A percentile compares a stretch with the other conserved stretches of the same genome.
Evolutionary conservation across 2,888 invertebrate species (phyloP).

Genomic region (Caenorhabditis sulstoni): DNA sequence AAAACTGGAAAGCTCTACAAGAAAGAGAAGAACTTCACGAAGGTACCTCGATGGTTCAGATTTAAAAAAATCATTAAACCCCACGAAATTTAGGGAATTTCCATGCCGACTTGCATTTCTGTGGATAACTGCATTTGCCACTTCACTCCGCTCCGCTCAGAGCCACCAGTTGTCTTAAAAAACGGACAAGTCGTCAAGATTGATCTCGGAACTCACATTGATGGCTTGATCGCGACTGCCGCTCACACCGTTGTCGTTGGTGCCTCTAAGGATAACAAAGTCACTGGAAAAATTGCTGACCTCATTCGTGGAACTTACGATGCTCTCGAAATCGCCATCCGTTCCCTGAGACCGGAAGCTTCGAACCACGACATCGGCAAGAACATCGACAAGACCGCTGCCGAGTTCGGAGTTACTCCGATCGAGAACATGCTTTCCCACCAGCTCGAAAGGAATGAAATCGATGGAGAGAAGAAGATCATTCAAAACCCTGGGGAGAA

Average conservation of each 20-base stretch:
- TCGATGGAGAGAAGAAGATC: slow-evolving; percentile 96
- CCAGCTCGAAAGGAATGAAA: slow-evolving; percentile 86
- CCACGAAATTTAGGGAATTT: slow-evolving; percentile 84
- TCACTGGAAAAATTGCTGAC: slow-evolving; percentile 93
- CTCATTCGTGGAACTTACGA: slow-evolving; percentile 94
- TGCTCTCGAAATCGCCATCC: slow-evolving; percentile 94
- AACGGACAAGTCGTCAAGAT: slow-evolving; percentile 93
- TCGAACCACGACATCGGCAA: slow-evolving; percentile 78
- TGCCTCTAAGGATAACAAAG: slow-evolving; percentile 84
- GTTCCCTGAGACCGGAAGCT: slow-evolving; percentile 90
- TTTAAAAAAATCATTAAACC: not conserved
- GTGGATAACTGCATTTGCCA: slow-evolving; percentile 99
- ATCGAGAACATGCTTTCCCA: slow-evolving; percentile 90
- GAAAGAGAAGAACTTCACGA: slow-evolving; percentile 97
- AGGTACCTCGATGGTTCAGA: slow-evolving; percentile 82
- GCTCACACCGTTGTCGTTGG: slow-evolving; percentile 96
- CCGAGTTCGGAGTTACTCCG: slow-evolving; percentile 95
- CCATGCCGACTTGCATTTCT: slow-evolving; percentile 98
- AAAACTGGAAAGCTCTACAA: slow-evolving; percentile 97
- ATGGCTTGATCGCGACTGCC: slow-evolving; percentile 98
- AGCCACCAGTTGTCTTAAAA: slow-evolving; percentile 83
- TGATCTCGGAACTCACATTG: slow-evolving; percentile 97
- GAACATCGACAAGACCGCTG: slow-evolving; percentile 83
- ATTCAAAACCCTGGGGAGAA: slow-evolving; percentile 96
- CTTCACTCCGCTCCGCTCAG: slow-evolving; percentile 95